A percentile compares a stretch with the other conserved stretches of the same genome.
phyloP scores from a whole-genome alignment of 1,140 invertebrate species.

The Acromyrmex echinatior region DNA sequence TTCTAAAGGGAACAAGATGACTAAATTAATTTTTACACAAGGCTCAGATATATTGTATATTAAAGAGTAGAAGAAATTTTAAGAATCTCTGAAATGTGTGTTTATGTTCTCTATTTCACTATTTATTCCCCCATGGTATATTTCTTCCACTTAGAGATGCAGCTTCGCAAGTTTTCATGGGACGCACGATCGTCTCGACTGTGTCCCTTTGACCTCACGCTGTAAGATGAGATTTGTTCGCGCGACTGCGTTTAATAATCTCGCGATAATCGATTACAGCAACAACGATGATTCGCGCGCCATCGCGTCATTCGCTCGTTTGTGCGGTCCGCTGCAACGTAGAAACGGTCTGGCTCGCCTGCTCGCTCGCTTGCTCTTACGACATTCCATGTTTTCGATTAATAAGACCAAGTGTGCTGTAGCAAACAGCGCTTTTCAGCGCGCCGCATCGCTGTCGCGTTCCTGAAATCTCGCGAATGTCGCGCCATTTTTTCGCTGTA shows the following conservation, averaged over 20 bases:
- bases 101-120: slow-evolving; percentile 1
- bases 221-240: slow-evolving; percentile 63
- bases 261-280: slow-evolving; percentile 71
- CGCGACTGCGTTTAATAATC: slow-evolving; percentile 71
- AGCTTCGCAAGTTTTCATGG: slow-evolving; percentile 57
- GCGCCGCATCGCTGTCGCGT: slow-evolving; percentile 63
- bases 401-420: slow-evolving; percentile 65
- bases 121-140: background rate
- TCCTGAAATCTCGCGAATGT: slow-evolving; percentile 72
- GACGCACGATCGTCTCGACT: slow-evolving; percentile 49
- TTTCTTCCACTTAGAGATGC: slow-evolving; percentile 7
- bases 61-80: background rate
- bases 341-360: slow-evolving; percentile 20
- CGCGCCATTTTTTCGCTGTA: slow-evolving; percentile 48
- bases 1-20: background rate
- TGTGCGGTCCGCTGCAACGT: background rate
- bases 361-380: slow-evolving; percentile 32
- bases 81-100: slow-evolving; percentile 1
- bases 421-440: slow-evolving; percentile 62
- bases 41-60: too few species aligned
- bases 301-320: background rate
- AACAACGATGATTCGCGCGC: slow-evolving; percentile 60
- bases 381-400: slow-evolving; percentile 73
- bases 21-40: background rate
- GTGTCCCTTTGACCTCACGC: slow-evolving; percentile 72